These are phyloP conservation scores for Branchinecta sandiegonensis DNA, from an alignment of 2,888 invertebrate species.

Conservation along the genomic window DNA sequence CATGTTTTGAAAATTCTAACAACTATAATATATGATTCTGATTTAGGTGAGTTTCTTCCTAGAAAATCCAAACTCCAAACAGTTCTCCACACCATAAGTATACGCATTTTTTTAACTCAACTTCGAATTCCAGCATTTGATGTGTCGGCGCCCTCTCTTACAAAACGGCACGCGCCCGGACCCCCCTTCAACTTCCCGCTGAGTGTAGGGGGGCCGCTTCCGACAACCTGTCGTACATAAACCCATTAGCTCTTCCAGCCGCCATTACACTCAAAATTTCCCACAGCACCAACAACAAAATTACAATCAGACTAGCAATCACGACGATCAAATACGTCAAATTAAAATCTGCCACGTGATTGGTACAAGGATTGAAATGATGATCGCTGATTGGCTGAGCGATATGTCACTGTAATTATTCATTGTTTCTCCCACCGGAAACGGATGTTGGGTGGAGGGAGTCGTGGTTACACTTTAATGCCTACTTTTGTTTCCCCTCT, in stretches of 20 bases:
- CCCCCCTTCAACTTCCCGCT: too few species aligned
- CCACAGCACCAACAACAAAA: slow-evolving; percentile 16
- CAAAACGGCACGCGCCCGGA: too few species aligned
- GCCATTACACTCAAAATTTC: slow-evolving; percentile 7
- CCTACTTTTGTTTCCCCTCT: slow-evolving; percentile 9
- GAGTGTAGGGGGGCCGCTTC: background rate
- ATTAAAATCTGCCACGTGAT: slow-evolving; percentile 13
- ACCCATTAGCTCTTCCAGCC: background rate
- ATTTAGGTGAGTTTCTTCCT: too few species aligned
- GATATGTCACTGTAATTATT: slow-evolving; percentile 13
- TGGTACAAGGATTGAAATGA: slow-evolving; percentile 5
- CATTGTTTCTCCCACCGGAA: slow-evolving; percentile 14
- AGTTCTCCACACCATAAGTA: too few species aligned
- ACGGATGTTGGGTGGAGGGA: slow-evolving; percentile 16
- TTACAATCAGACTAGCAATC: slow-evolving; percentile 12
- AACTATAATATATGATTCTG: too few species aligned
- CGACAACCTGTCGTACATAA: slow-evolving; percentile 11
- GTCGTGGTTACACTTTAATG: slow-evolving; percentile 16
- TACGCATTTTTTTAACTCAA: too few species aligned
- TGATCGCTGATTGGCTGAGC: slow-evolving; percentile 7
- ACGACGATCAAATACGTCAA: slow-evolving; percentile 16
- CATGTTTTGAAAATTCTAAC: too few species aligned
- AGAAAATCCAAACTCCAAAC: too few species aligned
- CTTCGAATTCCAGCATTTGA: too few species aligned
- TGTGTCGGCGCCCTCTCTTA: too few species aligned